These are phyloP conservation scores for Tragulus kanchil DNA, from an alignment of 2,113 vertebrate species.

Conservation along the genomic window DNA sequence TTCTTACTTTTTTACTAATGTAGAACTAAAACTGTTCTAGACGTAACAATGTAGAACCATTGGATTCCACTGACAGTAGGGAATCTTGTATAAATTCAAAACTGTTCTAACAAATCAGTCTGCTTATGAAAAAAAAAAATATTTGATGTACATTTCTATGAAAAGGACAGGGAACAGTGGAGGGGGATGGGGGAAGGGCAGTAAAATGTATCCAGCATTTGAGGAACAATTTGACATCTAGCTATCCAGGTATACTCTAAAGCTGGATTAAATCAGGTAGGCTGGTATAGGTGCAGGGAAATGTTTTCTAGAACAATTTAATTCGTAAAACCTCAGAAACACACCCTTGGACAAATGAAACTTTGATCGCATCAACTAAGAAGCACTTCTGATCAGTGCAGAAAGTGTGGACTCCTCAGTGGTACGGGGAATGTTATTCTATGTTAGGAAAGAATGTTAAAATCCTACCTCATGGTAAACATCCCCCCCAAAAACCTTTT, in stretches of 20 bases:
- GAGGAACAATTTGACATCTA: not conserved
- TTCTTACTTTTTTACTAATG: too few relatives aligned
- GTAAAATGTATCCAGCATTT: not conserved
- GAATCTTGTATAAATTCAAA: not conserved
- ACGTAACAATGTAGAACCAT: too few relatives aligned
- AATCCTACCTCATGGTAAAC: not conserved
- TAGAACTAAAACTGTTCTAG: too few relatives aligned
- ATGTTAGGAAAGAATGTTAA: not conserved
- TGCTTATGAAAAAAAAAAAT: not conserved
- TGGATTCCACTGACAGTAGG: too few relatives aligned
- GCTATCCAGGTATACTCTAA: not conserved
- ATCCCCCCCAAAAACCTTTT: not conserved
- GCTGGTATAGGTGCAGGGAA: not conserved
- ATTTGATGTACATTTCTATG: not conserved
- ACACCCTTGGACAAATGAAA: not conserved
- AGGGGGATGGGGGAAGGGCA: accelerated
- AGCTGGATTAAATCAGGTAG: not conserved
- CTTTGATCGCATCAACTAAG: not conserved
- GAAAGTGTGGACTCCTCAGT: not conserved
- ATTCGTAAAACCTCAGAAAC: not conserved
- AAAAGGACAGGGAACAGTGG: not conserved
- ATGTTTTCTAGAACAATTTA: not conserved
- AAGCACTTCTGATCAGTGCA: not conserved
- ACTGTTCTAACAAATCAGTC: not conserved
- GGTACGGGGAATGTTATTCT: not conserved